Evolutionary conservation across 2,888 invertebrate species (phyloP).

Genomic region (Lochmaea capreae): DNA sequence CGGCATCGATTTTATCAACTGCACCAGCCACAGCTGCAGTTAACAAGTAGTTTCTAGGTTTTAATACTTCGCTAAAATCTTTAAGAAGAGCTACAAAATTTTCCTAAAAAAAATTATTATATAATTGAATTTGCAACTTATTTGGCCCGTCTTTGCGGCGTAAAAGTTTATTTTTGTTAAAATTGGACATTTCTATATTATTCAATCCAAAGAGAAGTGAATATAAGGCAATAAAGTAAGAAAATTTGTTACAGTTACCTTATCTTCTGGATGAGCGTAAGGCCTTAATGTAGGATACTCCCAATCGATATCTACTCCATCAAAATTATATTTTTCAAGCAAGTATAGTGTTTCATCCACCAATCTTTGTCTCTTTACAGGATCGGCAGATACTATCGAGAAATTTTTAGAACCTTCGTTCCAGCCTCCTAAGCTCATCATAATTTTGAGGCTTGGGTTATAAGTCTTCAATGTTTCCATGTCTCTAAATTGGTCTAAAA

Average conservation of each 20-base stretch:
- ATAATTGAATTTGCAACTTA: not conserved
- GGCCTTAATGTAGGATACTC: constrained; percentile 77
- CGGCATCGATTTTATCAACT: constrained; percentile 50
- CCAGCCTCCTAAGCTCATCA: constrained; percentile 77
- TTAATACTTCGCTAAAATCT: constrained; percentile 50
- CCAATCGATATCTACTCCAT: constrained; percentile 88
- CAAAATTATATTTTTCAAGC: constrained; percentile 72
- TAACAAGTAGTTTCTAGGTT: constrained; percentile 51
- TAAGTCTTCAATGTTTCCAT: constrained; percentile 63
- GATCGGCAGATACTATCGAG: constrained; percentile 65
- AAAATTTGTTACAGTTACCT: constrained; percentile 23
- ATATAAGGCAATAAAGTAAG: no score
- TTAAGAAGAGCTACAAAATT: constrained; percentile 52
- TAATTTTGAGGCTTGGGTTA: constrained; percentile 68
- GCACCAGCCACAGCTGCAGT: constrained; percentile 56
- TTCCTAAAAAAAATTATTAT: constrained; percentile 48
- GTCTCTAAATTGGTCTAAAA: constrained; percentile 17
- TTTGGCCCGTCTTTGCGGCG: no score
- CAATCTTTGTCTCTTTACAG: constrained; percentile 45
- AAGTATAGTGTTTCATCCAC: constrained; percentile 32
- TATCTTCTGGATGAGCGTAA: constrained; percentile 40
- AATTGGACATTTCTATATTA: no score
- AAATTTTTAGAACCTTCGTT: constrained; percentile 67
- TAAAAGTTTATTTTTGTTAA: no score
- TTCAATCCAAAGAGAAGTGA: no score